Percentiles rank a stretch among this genome's conserved stretches.
Conservation (phyloP, 2,113 vertebrate genomes). For the Perccottus glenii region DNA sequence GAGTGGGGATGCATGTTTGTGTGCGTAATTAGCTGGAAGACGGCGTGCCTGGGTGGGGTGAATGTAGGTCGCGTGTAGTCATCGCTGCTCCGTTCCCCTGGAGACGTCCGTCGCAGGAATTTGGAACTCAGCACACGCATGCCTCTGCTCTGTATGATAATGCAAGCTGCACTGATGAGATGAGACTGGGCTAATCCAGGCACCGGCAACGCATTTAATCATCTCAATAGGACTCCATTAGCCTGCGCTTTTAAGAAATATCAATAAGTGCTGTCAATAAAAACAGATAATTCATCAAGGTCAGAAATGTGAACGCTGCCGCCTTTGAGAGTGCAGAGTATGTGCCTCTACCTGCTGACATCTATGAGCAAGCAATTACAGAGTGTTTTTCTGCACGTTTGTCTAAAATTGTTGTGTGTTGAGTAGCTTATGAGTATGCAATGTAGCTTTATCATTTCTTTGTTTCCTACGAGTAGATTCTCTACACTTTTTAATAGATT, state of each 20-base stretch:
- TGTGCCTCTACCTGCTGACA: constrained; percentile 37
- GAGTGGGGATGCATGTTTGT: constrained; percentile 45
- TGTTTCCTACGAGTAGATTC: constrained; percentile 22
- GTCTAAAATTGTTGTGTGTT: constrained; percentile 38
- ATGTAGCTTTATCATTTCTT: constrained; percentile 21
- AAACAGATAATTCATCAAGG: constrained; percentile 79
- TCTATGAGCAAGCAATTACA: constrained; percentile 68
- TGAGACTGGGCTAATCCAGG: constrained; percentile 75
- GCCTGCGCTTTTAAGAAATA: constrained; percentile 77
- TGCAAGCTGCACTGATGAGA: constrained; percentile 69
- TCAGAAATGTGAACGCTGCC: constrained; percentile 67
- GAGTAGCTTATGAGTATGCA: constrained; percentile 10
- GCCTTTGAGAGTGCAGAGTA: constrained; percentile 56
- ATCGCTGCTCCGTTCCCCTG: constrained; percentile 69
- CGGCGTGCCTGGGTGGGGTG: constrained; percentile 61
- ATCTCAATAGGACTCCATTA: constrained; percentile 78
- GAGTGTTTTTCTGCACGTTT: constrained; percentile 55
- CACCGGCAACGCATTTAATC: constrained; percentile 77
- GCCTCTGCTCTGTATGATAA: constrained; percentile 79
- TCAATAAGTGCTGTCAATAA: constrained; percentile 80
- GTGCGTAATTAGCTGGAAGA: constrained; percentile 58
- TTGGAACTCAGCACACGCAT: constrained; percentile 77
- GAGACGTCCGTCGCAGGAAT: constrained; percentile 77
- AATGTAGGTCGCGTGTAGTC: constrained; percentile 79
- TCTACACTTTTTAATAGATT: too few species aligned